Conservation (phyloP, 1,140 invertebrate genomes). For the Apis florea region DNA sequence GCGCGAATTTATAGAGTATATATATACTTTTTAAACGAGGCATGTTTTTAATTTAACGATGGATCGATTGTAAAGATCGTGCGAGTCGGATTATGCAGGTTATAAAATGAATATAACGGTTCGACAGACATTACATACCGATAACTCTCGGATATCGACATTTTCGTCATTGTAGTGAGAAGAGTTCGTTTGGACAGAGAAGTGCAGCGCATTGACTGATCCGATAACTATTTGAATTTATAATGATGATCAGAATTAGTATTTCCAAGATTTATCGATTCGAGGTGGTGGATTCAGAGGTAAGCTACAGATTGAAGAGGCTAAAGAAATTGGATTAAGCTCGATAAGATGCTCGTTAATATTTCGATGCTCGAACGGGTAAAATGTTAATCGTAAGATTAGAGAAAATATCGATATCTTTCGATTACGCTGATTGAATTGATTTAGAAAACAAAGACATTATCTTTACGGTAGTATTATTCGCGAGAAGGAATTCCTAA, state of each 20-base stretch:
- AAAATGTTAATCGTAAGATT: neutral
- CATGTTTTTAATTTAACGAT: conserved; percentile 4
- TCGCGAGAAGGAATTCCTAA: no score
- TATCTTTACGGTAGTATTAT: no score
- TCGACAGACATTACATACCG: conserved; percentile 51
- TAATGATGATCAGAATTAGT: conserved; percentile 30
- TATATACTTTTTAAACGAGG: no score
- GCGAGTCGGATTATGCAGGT: conserved; percentile 36
- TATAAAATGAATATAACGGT: conserved; percentile 48
- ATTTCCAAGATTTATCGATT: conserved; percentile 27
- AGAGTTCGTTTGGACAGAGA: conserved; percentile 44
- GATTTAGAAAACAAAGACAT: no score
- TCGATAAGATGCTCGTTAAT: neutral
- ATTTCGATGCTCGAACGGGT: neutral
- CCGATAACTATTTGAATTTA: conserved; percentile 59
- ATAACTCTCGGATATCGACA: conserved; percentile 55
- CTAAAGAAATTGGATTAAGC: conserved; percentile 41
- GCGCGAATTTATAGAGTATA: neutral
- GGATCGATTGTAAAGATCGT: conserved; percentile 37
- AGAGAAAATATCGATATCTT: no score
- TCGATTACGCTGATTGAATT: no score
- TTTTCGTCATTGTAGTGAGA: conserved; percentile 53
- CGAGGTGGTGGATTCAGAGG: neutral
- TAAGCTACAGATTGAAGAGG: neutral
- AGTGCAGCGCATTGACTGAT: conserved; percentile 22